Base-by-base conservation (phyloP, 2,797 vertebrate genomes). In the Scolopax bukidnonensis region DNA sequence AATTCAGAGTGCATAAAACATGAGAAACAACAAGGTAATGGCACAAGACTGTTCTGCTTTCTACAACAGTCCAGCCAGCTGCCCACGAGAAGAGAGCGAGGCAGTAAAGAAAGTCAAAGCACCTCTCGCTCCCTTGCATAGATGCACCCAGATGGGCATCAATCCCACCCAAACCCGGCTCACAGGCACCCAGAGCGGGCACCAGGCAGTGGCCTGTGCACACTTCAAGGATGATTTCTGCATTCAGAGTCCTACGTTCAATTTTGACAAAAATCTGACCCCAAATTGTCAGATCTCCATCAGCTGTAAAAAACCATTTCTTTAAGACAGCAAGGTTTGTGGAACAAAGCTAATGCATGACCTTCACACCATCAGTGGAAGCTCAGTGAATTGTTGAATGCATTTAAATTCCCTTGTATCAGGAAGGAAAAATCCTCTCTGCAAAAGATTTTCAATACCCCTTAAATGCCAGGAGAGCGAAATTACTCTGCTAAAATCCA, bases 131-230 rank as follows among this genome's bases (percentile, higher is more conserved):
- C 8, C 47, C 28, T 56, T 3, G 50, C 28, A 2, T 1, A 16
- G 38, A 9, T n/a, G 64, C 75, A 45, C 21, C 57, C 48, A 40
- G 28, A 10, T 3, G 4, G 2, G 12, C 8, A 7, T 3, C 10
- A 23, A 1, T 19, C 9, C 20, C 28, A 41, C 51, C 41, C 65
- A 45, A 33, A 51, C 2, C 28, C 50, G 43, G 8, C 21, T 51
- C 40, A 3, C 0, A 0, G n/a, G 73, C 76, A 57, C 25, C 15
- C 4, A 11, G 3, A 23, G 30, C 0, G 3, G 19, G 24, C 27
- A 10, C 28, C 27, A 4, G 32, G n/a, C 12, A 40, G 20, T 6
- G 28, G 13, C 20, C 23, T 3, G 1, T 8, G 11, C 36, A 25
- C 12, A 3, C 3, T 12, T 25, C 47, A 40, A 25, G 18, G 21